Conservation (phyloP, 2,797 vertebrate species). For the Distichodus sexfasciatus region DNA sequence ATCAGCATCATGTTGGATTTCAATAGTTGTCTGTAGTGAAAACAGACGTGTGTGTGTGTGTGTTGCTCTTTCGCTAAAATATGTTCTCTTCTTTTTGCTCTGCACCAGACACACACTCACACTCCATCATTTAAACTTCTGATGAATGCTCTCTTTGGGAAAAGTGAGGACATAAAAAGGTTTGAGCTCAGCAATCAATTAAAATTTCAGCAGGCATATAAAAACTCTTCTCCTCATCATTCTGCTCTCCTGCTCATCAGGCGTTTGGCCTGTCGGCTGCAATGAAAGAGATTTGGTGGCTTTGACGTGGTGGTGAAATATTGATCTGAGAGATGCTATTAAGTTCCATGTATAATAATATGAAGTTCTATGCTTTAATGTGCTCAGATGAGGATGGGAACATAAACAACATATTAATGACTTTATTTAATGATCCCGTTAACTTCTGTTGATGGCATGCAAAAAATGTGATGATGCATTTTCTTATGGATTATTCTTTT, state of each 20-base stretch:
- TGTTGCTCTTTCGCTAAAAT: too few relatives aligned
- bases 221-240: slow-evolving; percentile 38
- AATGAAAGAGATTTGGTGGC: slow-evolving; percentile 65
- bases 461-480: too few relatives aligned
- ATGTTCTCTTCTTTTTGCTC: neutral
- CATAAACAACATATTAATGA: neutral
- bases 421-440: too few relatives aligned
- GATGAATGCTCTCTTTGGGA: slow-evolving; percentile 35
- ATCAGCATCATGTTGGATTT: neutral
- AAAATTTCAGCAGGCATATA: slow-evolving; percentile 33
- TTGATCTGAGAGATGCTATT: slow-evolving; percentile 58
- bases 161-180: slow-evolving; percentile 39
- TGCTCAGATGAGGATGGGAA: neutral
- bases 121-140: too few relatives aligned
- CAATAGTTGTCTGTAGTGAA: neutral
- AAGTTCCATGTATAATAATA: neutral
- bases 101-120: neutral
- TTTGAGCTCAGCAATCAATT: slow-evolving; percentile 48
- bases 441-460: too few relatives aligned
- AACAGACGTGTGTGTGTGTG: too few relatives aligned
- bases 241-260: slow-evolving; percentile 45
- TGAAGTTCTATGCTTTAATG: slow-evolving; percentile 8
- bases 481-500: too few relatives aligned
- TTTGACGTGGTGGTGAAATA: slow-evolving; percentile 66
- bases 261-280: slow-evolving; percentile 53